Evolutionary conservation across 53 echinoderm and acorn worm species (phyloP).

Genomic region (Glandiceps talaboti): DNA sequence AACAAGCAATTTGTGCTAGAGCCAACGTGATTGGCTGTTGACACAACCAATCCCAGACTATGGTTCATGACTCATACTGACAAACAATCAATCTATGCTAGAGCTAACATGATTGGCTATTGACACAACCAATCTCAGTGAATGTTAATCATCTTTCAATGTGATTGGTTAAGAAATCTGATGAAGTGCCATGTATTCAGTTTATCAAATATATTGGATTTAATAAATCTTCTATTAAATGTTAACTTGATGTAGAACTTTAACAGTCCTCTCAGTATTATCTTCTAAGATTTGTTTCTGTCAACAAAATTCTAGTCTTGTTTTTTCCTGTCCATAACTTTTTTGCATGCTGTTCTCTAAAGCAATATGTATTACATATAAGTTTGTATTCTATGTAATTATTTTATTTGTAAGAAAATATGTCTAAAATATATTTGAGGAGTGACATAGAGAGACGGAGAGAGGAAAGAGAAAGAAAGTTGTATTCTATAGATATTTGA

Average conservation of each 20-base stretch:
- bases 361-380: not conserved
- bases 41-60: too few relatives aligned
- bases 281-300: not conserved
- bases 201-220: not conserved
- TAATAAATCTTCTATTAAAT: not conserved
- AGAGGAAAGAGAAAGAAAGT: not conserved
- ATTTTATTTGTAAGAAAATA: not conserved
- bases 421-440: not conserved
- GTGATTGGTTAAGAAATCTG: not conserved
- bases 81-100: too few relatives aligned
- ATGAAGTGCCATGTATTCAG: not conserved
- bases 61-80: too few relatives aligned
- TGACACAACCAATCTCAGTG: not conserved
- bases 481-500: not conserved
- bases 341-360: not conserved
- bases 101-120: not conserved
- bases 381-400: not conserved
- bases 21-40: not conserved
- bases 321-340: too few relatives aligned
- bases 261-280: not conserved
- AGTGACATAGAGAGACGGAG: too few relatives aligned
- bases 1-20: too few relatives aligned
- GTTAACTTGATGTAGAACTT: not conserved
- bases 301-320: too few relatives aligned
- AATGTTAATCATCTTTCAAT: too few relatives aligned